Percentiles rank a stretch among this genome's conserved stretches.
phyloP scores from a whole-genome alignment of 2,797 vertebrate species.

The Borostomias antarcticus region DNA sequence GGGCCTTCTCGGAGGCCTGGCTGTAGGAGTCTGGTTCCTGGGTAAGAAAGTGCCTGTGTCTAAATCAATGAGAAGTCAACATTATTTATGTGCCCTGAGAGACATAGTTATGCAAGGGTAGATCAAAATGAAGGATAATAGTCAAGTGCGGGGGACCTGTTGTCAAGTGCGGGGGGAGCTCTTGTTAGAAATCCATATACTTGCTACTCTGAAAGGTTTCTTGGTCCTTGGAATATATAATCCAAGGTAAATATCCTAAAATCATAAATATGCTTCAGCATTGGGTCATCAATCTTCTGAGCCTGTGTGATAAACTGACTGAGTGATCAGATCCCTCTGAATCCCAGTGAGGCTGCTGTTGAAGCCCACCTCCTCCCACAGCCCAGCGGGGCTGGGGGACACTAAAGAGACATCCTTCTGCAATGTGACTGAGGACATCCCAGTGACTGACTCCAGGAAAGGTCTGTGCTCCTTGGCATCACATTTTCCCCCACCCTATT shows the following conservation, averaged over 20 bases:
- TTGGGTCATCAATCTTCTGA: not conserved
- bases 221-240: too few species aligned
- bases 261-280: not conserved
- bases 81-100: not conserved
- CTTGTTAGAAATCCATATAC: not conserved
- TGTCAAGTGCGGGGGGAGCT: not conserved
- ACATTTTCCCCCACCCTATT: not conserved
- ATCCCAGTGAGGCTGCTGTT: constrained; percentile 75
- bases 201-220: not conserved
- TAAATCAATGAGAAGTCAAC: constrained; percentile 24
- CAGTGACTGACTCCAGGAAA: constrained; percentile 75
- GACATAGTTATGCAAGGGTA: not conserved
- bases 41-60: constrained; percentile 66
- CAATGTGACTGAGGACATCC: constrained; percentile 80
- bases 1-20: constrained; percentile 78
- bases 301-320: constrained; percentile 10
- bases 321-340: constrained; percentile 21
- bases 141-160: too few species aligned
- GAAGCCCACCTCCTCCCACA: constrained; percentile 75
- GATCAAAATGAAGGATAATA: not conserved
- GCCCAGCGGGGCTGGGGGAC: constrained; percentile 74
- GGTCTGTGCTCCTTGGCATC: constrained; percentile 65
- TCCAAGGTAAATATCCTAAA: too few species aligned
- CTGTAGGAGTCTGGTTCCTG: constrained; percentile 81
- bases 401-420: constrained; percentile 79